These are phyloP conservation scores for Pantherophis guttatus DNA, from an alignment of 2,113 vertebrate genomes.

Conservation along the genomic window DNA sequence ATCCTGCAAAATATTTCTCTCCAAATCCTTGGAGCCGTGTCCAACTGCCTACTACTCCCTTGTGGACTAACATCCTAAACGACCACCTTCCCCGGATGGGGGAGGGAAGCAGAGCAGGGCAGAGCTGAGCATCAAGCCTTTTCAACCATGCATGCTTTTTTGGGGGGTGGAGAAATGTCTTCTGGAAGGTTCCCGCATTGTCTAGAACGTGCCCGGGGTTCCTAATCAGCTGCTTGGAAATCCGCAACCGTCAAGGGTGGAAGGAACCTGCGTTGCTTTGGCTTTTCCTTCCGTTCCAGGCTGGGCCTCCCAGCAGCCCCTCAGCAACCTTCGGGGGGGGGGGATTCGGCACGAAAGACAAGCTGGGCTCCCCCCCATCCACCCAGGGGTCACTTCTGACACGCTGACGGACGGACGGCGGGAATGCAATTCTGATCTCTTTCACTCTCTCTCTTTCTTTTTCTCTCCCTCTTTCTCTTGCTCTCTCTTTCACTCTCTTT, in stretches of 20 bases:
- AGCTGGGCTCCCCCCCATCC: no score
- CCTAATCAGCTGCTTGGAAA: not conserved
- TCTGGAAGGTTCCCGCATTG: not conserved
- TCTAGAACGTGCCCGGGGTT: not conserved
- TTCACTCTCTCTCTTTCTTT: no score
- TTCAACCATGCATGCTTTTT: not conserved
- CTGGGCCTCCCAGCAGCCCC: not conserved
- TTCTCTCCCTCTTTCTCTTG: no score
- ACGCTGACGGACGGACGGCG: not conserved
- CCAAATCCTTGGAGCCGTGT: not conserved
- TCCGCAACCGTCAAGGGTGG: not conserved
- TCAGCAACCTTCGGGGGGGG: not conserved
- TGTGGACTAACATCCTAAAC: not conserved
- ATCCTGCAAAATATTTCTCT: not conserved
- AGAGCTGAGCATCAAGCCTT: not conserved
- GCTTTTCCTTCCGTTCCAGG: not conserved
- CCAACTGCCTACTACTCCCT: no score
- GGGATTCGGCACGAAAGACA: not conserved
- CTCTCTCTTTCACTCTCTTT: no score
- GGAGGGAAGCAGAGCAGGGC: not conserved
- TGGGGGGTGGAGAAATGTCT: not conserved
- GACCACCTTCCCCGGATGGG: rapidly evolving
- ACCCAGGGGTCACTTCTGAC: not conserved
- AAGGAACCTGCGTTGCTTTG: not conserved
- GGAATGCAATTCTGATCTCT: not conserved